These are phyloP conservation scores for Crotalus horridus DNA, from an alignment of 2,113 vertebrate species.

Conservation along the genomic window DNA sequence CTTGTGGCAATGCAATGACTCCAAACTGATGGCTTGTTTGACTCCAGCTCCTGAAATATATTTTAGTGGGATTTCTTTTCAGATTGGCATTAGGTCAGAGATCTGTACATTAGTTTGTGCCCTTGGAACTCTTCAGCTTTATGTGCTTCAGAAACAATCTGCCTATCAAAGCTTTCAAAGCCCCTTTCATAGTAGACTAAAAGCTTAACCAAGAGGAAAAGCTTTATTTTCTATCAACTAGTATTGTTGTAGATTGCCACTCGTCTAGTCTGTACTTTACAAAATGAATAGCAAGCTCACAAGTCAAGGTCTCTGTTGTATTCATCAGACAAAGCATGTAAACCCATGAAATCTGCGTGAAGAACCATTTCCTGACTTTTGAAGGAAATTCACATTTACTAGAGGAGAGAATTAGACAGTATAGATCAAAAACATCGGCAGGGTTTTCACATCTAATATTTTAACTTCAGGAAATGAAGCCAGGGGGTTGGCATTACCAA, in stretches of 20 bases:
- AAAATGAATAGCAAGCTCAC: background rate
- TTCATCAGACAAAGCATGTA: background rate
- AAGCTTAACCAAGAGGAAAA: slow-evolving; percentile 5
- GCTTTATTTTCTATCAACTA: slow-evolving; percentile 2
- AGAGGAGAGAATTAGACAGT: background rate
- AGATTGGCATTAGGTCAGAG: slow-evolving; percentile 32
- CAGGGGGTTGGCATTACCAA: too few species aligned
- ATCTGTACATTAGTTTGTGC: slow-evolving; percentile 51
- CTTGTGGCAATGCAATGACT: background rate
- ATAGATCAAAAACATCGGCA: background rate
- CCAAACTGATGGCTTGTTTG: background rate
- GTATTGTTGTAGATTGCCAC: background rate
- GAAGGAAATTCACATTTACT: background rate
- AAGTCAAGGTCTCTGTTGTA: slow-evolving; percentile 8
- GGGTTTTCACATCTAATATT: background rate
- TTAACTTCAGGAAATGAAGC: background rate
- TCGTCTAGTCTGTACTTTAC: background rate
- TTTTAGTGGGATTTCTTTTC: slow-evolving; percentile 44
- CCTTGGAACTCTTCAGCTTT: slow-evolving; percentile 27
- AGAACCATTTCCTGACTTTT: background rate
- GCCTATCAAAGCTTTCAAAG: slow-evolving; percentile 35
- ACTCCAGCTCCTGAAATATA: background rate
- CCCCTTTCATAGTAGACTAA: background rate
- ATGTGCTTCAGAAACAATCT: slow-evolving; percentile 39
- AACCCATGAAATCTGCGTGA: background rate